Evolutionary conservation across 2,888 invertebrate genomes (phyloP).

Genomic region (Lochmaea capreae): DNA sequence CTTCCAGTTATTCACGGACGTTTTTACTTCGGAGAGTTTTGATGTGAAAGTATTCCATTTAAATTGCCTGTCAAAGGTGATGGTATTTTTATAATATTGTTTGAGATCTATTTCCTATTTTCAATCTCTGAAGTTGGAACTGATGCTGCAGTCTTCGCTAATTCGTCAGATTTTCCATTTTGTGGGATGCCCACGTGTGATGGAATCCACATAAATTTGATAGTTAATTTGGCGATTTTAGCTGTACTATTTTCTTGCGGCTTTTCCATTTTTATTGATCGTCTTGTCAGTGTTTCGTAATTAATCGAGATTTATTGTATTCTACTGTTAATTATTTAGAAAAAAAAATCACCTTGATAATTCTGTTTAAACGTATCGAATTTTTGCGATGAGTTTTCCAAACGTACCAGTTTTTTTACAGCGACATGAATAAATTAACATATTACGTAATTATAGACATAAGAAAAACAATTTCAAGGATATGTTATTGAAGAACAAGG

Average conservation of each 20-base stretch:
- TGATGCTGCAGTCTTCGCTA: too few relatives aligned
- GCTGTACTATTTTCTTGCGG: neutral
- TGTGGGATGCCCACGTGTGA: too few relatives aligned
- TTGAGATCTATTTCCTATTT: too few relatives aligned
- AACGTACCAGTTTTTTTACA: neutral
- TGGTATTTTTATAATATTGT: too few relatives aligned
- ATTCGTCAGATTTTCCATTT: too few relatives aligned
- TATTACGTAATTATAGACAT: neutral
- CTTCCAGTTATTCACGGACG: too few relatives aligned
- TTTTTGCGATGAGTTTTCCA: neutral
- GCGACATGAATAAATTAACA: neutral
- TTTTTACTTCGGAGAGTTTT: too few relatives aligned
- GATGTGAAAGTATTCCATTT: too few relatives aligned
- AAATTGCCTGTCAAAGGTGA: too few relatives aligned
- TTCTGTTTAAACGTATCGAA: neutral
- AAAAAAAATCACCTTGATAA: slow-evolving; percentile 1
- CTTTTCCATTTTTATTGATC: neutral
- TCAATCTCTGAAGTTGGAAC: too few relatives aligned
- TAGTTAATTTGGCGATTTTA: too few relatives aligned
- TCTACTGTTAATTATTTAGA: neutral
- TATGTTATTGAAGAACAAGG: neutral
- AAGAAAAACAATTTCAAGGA: neutral
- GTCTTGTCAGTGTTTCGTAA: neutral
- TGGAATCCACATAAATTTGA: too few relatives aligned
- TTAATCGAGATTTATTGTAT: neutral